Base-by-base conservation (phyloP, 1,140 invertebrate genomes). In the Propsilocerus akamusi region DNA sequence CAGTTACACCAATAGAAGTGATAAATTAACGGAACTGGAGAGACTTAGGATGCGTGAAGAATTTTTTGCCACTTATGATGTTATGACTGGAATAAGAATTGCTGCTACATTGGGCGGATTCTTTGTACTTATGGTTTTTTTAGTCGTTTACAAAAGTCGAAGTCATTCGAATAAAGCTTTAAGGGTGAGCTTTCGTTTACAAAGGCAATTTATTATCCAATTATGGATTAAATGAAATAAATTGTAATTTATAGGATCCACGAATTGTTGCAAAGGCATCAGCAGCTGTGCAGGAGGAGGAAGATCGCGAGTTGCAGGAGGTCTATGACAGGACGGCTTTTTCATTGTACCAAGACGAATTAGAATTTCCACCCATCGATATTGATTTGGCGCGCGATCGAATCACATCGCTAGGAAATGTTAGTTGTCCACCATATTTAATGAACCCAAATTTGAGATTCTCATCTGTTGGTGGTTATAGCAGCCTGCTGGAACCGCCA, bases 1-100 rank as follows among this genome's bases (percentile, higher is more conserved):
- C 23, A 58, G 6, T 49, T 59, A 37, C 58, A 5, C 26, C 51
- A 26, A 34, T 30, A 30, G 46, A 30, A 24, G 25, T 14, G 32
- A 56, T 28, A 46, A 41, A 48, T 32, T 50, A 30, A 46, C 48
- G 48, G 17, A 50, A 3, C 56, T 55, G 6, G 56, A 66, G 49
- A 68, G 71, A 41, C 78, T 80, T 57, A 72, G 75, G 54, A 72
- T 81, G 53, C 74, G 77, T 56, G 73, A 77, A 55, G 82, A 87
- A 64, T 87, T 86, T 68, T 92, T 86, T 69, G 81, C 81, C 54
- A 87, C 85, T 26, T 92, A 92, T 65, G 87, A 91, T 70, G 81
- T 85, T 56, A 89, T 89, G 85, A 90, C 86, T 51, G 87, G 87
- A 48, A 76, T 86, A 50, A 75, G 87, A 34, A 92, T 90, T 62